Evolutionary conservation across 2,113 vertebrate genomes (phyloP), one percentile per base, ranked within the genome.

Genomic region (Forbesichthys agassizii): DNA sequence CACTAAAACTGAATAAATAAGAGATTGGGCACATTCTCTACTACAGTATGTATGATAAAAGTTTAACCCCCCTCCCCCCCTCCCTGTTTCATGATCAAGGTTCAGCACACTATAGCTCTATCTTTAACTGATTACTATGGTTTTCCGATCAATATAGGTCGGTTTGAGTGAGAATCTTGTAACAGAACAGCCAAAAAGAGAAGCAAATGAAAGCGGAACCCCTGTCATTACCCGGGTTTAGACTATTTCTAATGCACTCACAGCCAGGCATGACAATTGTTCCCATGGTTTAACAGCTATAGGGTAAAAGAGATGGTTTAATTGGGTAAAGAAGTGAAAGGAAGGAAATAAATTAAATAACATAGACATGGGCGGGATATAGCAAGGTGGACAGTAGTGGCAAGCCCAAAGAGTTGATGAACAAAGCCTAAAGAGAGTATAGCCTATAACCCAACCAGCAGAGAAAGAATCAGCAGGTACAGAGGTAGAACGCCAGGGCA

Each of bases 161-260:
- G 27, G 27, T 27, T 27, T 27, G 27, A n/a, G 14, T 33, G 48
- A 53, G 71, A 81, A 61, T 77, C 86, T 87, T 66, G 64, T 82
- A 91, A 89, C 84, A 92, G 86, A 84, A 82, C 55, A 66, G 59
- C 70, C 77, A 71, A 77, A 89, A 89, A 84, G 68, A 84, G 84
- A 81, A 78, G 65, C 81, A 83, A 74, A 87, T 69, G 82, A 84
- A 89, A 68, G 69, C 69, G 73, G 90, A 91, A 92, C 87, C 90
- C 82, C 62, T 5, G 1, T 84, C 82, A 83, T 88, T 92, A 90
- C 68, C 75, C 57, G 63, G 48, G 75, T 70, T 91, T 92, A 90
- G 79, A 87, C 78, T 87, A 81, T 89, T 88, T 90, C 78, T 66
- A 78, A 84, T 84, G 88, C 83, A 80, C 82, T 83, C 79, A 75